Evolutionary conservation across 2,888 invertebrate species (phyloP).

Genomic region (Orchesella flavescens): DNA sequence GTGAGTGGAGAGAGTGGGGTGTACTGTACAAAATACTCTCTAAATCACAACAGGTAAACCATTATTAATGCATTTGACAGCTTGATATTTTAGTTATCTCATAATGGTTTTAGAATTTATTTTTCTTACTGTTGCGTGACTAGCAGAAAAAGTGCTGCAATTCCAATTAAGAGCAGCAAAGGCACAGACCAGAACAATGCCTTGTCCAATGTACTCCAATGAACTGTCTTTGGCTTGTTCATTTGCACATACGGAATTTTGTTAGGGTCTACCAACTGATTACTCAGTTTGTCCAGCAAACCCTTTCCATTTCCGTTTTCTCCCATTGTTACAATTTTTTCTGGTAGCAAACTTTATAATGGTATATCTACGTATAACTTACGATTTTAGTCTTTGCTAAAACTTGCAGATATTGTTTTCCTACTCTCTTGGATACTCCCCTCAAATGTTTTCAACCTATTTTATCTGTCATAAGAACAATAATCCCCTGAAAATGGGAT

Average conservation of each 20-base stretch:
- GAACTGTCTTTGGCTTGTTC: constrained; percentile 3
- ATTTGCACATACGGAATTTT: constrained; percentile 48
- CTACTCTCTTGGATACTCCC: too few relatives aligned
- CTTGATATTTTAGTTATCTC: not conserved
- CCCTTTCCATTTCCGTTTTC: constrained; percentile 10
- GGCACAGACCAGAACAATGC: constrained; percentile 23
- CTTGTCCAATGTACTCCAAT: constrained; percentile 24
- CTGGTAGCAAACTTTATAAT: too few relatives aligned
- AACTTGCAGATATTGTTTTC: too few relatives aligned
- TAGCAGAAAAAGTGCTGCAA: constrained; percentile 26
- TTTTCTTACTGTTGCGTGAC: constrained; percentile 43
- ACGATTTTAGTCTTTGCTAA: too few relatives aligned
- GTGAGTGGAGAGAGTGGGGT: too few relatives aligned
- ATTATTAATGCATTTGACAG: not conserved
- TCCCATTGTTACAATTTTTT: not conserved
- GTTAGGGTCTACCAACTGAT: constrained; percentile 1
- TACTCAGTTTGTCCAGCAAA: constrained; percentile 17
- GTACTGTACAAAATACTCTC: constrained; percentile 4
- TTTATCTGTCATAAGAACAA: too few relatives aligned
- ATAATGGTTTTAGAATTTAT: too few relatives aligned
- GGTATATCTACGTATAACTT: too few relatives aligned
- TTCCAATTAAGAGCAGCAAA: constrained; percentile 23
- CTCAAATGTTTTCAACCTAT: too few relatives aligned
- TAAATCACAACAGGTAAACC: not conserved
- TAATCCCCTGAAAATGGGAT: too few relatives aligned